These are phyloP conservation scores for Micoletzkya japonica DNA, from an alignment of 2,888 invertebrate species.

Conservation along the genomic window DNA sequence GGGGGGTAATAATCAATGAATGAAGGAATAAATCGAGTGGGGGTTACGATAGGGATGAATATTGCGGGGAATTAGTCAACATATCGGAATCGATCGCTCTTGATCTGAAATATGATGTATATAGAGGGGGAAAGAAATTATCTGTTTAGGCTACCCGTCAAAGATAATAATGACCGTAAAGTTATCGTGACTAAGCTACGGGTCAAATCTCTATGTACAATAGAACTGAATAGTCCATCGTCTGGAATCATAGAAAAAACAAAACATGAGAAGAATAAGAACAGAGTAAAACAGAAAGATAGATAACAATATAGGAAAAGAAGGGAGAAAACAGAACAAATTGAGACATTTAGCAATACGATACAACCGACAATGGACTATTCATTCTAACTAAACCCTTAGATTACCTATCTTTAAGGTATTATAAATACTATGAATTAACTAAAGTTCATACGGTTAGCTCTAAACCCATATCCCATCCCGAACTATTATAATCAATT, in stretches of 20 bases:
- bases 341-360: no score
- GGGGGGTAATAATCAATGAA: no score
- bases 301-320: neutral
- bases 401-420: no score
- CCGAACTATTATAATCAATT: neutral
- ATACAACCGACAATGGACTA: constrained; percentile 22
- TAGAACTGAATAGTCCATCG: constrained; percentile 14
- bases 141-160: neutral
- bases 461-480: no score
- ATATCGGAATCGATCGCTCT: constrained; percentile 49
- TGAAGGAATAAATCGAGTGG: no score
- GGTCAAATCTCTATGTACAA: neutral
- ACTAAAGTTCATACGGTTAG: no score
- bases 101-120: constrained; percentile 37
- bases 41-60: no score
- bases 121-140: neutral
- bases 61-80: constrained; percentile 39
- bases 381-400: no score
- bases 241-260: neutral
- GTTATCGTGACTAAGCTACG: neutral
- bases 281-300: no score
- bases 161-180: neutral
- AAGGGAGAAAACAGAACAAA: neutral
- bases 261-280: neutral
- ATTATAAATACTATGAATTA: neutral